Evolutionary conservation across 2,888 invertebrate genomes (phyloP).

Genomic region (Prosopocoilus inquinatus): DNA sequence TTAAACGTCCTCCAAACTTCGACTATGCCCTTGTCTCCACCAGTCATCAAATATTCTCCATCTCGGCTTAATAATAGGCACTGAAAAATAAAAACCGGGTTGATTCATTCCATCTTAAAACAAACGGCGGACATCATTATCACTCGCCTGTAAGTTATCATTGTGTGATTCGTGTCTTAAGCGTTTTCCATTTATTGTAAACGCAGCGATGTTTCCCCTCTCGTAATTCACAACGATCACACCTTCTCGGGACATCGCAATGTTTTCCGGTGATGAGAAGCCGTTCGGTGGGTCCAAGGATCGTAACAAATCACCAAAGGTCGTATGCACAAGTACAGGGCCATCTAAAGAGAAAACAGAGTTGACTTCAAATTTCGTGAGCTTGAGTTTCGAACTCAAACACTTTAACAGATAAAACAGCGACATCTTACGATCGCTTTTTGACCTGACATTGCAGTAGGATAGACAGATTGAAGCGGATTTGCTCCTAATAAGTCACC

Average conservation of each 20-base stretch:
- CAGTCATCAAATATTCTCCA: conserved; percentile 98
- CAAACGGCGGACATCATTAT: too few relatives aligned
- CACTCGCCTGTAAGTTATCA: conserved; percentile 85
- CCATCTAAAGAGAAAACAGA: conserved; percentile 64
- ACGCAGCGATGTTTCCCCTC: conserved; percentile 88
- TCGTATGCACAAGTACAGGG: conserved; percentile 95
- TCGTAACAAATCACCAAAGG: conserved; percentile 92
- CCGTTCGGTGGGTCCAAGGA: conserved; percentile 81
- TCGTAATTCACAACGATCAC: conserved; percentile 93
- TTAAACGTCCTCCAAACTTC: conserved; percentile 99
- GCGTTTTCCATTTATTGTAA: conserved; percentile 90
- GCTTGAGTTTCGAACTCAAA: background rate
- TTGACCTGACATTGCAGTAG: too few relatives aligned
- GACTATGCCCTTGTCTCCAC: conserved; percentile 94
- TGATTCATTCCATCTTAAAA: too few relatives aligned
- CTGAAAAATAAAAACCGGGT: conserved; percentile 56
- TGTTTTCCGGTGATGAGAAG: conserved; percentile 77
- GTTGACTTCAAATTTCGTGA: background rate
- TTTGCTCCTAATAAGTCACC: too few relatives aligned
- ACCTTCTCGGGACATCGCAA: conserved; percentile 94
- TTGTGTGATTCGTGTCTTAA: conserved; percentile 89
- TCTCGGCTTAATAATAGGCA: conserved; percentile 92
- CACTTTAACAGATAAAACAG: background rate
- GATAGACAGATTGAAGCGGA: too few relatives aligned
- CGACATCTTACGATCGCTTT: too few relatives aligned